Conservation (phyloP, 2,113 vertebrate genomes). For the Chloroceryle aenea region DNA sequence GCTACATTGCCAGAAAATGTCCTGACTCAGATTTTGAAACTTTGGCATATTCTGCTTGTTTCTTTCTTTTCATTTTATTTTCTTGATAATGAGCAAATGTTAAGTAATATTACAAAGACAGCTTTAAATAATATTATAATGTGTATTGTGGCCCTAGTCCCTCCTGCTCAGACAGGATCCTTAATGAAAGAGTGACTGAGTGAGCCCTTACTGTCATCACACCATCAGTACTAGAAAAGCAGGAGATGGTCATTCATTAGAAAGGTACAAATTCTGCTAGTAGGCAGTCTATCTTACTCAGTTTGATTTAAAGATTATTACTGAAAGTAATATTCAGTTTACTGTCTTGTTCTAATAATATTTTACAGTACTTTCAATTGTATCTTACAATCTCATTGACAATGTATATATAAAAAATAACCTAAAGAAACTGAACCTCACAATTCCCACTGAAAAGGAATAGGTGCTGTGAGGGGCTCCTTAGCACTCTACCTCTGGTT, state of each 20-base stretch:
- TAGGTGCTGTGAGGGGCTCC: background rate
- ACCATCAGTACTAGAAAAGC: background rate
- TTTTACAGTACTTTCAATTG: background rate
- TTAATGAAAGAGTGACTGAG: background rate
- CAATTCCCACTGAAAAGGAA: background rate
- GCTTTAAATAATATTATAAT: background rate
- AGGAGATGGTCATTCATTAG: background rate
- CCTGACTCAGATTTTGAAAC: background rate
- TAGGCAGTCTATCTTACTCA: background rate
- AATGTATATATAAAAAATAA: background rate
- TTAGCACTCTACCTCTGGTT: background rate
- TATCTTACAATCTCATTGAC: background rate
- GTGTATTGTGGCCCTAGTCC: background rate
- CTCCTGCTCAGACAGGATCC: background rate
- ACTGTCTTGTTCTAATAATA: background rate
- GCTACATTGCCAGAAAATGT: background rate
- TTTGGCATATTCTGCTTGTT: background rate
- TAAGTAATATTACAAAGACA: background rate
- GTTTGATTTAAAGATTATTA: background rate
- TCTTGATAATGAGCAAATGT: background rate
- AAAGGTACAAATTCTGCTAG: background rate
- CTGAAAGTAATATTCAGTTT: background rate
- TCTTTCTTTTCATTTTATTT: background rate
- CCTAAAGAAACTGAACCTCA: background rate
- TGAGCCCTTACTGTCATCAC: background rate